These are phyloP conservation scores for Saccopteryx bilineata DNA, from an alignment of 2,113 vertebrate genomes.

Conservation along the genomic window DNA sequence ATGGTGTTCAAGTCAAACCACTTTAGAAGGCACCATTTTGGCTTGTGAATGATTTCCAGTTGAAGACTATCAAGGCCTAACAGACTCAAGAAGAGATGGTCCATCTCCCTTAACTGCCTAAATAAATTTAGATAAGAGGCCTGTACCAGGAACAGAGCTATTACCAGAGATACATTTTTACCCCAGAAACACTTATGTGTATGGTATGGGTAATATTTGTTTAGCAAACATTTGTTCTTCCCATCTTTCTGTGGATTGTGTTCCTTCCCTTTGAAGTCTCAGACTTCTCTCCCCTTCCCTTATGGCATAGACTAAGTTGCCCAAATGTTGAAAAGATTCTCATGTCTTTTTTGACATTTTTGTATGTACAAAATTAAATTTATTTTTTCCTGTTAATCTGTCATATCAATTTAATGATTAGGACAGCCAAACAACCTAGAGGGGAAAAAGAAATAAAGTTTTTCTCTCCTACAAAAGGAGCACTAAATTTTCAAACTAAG, in stretches of 20 bases:
- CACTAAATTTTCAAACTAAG: not conserved
- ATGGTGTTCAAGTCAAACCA: not conserved
- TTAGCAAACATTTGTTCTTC: not conserved
- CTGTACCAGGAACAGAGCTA: not conserved
- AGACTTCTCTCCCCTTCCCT: not conserved
- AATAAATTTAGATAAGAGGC: not conserved
- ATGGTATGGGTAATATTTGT: too few relatives aligned
- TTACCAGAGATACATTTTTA: not conserved
- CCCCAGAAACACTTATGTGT: not conserved
- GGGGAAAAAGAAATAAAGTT: not conserved
- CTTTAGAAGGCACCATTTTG: too few relatives aligned
- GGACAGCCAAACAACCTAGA: not conserved
- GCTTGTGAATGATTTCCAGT: not conserved
- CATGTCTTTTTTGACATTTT: not conserved
- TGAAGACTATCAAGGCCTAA: not conserved
- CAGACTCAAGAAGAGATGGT: not conserved
- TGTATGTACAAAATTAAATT: not conserved
- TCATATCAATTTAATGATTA: not conserved
- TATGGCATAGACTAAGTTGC: not conserved
- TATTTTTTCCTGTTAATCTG: not conserved
- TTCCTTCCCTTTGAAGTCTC: not conserved
- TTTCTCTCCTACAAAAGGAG: not conserved
- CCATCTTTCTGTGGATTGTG: not conserved
- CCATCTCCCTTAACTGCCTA: not conserved
- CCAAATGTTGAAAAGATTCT: not conserved